A percentile compares a stretch with the other conserved stretches of the same genome.
These are phyloP conservation scores for Pseudonaja textilis DNA, from an alignment of 2,113 vertebrate species.

Conservation along the genomic window DNA sequence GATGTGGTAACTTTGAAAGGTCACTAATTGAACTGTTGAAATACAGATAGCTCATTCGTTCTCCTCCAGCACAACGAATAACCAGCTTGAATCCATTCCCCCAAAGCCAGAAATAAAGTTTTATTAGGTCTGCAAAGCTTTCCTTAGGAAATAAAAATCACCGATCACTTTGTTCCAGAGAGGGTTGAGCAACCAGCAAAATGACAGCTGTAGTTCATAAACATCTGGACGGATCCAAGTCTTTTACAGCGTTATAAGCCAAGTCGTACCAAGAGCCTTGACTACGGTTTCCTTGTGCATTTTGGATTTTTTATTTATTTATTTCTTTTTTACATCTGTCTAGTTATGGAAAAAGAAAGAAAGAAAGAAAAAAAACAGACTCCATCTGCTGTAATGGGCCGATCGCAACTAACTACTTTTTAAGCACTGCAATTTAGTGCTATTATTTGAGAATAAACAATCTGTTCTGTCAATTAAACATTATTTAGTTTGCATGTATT, in stretches of 20 bases:
- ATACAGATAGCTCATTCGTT: not conserved
- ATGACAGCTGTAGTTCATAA: not conserved
- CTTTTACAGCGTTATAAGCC: not conserved
- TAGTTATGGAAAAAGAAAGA: conserved; percentile 11
- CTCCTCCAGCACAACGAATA: not conserved
- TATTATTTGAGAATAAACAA: conserved; percentile 68
- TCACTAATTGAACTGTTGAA: not conserved
- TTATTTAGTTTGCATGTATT: conserved; percentile 60
- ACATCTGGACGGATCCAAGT: not conserved
- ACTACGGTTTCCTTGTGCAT: not conserved
- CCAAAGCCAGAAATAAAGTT: not conserved
- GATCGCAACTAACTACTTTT: conserved; percentile 50
- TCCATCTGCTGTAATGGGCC: conserved; percentile 43
- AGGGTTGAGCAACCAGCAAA: not conserved
- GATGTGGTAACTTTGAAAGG: not conserved
- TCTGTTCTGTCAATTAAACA: conserved; percentile 65
- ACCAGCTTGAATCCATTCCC: not conserved
- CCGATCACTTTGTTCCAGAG: not conserved
- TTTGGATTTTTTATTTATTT: not conserved
- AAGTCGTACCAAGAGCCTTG: conserved; percentile 24
- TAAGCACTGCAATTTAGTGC: conserved; percentile 59
- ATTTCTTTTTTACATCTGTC: conserved; percentile 35
- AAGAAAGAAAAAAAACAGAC: not conserved
- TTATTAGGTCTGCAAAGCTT: not conserved
- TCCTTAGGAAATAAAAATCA: not conserved